Percentiles rank a stretch among this genome's conserved stretches.
These are phyloP conservation scores for Camponotus floridanus DNA, from an alignment of 1,140 invertebrate genomes.

Conservation along the genomic window DNA sequence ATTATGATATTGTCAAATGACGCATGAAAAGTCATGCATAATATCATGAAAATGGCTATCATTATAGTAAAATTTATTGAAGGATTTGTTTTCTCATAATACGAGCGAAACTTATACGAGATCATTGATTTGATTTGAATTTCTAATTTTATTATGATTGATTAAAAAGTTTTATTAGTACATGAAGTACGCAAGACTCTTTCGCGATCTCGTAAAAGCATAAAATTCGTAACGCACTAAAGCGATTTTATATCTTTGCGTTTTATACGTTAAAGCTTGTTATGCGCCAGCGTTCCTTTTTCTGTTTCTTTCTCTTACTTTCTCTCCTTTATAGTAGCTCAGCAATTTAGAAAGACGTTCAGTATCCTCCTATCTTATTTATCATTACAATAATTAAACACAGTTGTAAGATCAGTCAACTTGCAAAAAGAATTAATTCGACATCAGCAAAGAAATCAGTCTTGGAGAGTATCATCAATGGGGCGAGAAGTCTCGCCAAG, in stretches of 20 bases:
- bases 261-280: slow-evolving; percentile 59
- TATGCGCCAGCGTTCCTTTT: slow-evolving; percentile 26
- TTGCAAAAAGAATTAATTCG: neutral
- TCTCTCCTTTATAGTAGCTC: slow-evolving; percentile 12
- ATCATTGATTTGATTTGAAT: neutral
- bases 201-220: slow-evolving; percentile 63
- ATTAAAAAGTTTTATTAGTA: neutral
- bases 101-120: neutral
- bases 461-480: neutral
- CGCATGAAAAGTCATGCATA: neutral
- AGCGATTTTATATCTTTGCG: slow-evolving; percentile 58
- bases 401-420: neutral
- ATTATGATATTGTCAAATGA: neutral
- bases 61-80: neutral
- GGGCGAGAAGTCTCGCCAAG: neutral
- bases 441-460: neutral
- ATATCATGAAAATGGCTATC: neutral
- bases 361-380: neutral
- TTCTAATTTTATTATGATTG: neutral
- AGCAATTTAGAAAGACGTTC: neutral
- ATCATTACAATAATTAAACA: too few relatives aligned
- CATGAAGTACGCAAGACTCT: neutral
- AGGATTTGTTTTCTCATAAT: neutral
- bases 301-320: neutral
- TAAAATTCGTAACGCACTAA: slow-evolving; percentile 57